These are phyloP conservation scores for Bryconaethiops microstoma DNA, from an alignment of 2,797 vertebrate species.

Conservation along the genomic window DNA sequence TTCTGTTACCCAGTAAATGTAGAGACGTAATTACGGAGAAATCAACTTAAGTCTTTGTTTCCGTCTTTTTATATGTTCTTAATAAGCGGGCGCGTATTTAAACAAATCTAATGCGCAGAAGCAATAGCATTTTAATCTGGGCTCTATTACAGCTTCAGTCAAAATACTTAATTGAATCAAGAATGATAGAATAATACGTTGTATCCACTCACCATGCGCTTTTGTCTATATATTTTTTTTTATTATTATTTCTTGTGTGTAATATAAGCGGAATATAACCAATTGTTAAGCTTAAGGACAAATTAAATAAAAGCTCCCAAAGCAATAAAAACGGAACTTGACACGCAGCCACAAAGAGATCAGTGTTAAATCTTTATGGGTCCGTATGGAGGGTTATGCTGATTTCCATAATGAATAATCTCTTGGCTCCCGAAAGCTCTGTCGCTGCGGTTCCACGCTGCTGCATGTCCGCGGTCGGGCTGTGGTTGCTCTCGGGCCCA, in stretches of 20 bases:
- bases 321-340: slow-evolving; percentile 75
- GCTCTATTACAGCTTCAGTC: slow-evolving; percentile 77
- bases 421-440: slow-evolving; percentile 56
- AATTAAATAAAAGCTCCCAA: slow-evolving; percentile 76
- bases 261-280: slow-evolving; percentile 79
- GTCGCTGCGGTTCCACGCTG: slow-evolving; percentile 33
- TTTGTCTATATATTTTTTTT: background rate
- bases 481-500: slow-evolving; percentile 52
- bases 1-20: slow-evolving; percentile 71
- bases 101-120: slow-evolving; percentile 87
- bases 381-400: slow-evolving; percentile 75
- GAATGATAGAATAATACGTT: slow-evolving; percentile 83
- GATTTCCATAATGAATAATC: slow-evolving; percentile 74
- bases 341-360: slow-evolving; percentile 73
- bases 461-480: slow-evolving; percentile 59
- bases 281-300: slow-evolving; percentile 86
- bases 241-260: slow-evolving; percentile 64
- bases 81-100: slow-evolving; percentile 87
- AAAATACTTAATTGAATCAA: slow-evolving; percentile 87
- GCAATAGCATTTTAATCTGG: slow-evolving; percentile 86
- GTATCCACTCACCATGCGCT: slow-evolving; percentile 76
- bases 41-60: slow-evolving; percentile 83
- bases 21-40: slow-evolving; percentile 83
- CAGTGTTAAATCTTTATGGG: slow-evolving; percentile 83
- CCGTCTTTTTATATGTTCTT: slow-evolving; percentile 85